Evolutionary conservation across 2,888 invertebrate genomes (phyloP), one percentile per base, ranked within the genome.

Genomic region (Bhutanitis thaidina): DNA sequence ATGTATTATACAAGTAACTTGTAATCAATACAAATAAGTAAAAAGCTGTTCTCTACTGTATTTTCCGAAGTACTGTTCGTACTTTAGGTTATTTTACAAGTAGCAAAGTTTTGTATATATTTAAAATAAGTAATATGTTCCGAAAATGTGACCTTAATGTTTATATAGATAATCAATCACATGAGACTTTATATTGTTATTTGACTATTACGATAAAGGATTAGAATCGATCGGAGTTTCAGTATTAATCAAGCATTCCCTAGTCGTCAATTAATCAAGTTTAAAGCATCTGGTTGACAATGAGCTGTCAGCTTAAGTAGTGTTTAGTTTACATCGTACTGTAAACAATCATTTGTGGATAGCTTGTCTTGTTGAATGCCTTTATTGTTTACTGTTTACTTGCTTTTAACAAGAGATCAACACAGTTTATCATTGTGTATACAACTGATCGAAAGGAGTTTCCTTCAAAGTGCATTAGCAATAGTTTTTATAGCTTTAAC

Each of bases 211-310:
- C 72, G 75, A 81, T 81, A 76, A 79, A 77, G 77, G 74, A 71
- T 68, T 69, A 66, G 59, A 69, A 74, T 75, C 71, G 67, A 77
- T 74, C 58, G 56, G 54, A 45, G 51, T 55, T 74, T 75, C 69
- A 74, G 74, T 81, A 83, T 80, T 85, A 86, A 84, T 86, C 80
- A 80, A 69, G 61, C 67, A 71, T 63, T 77, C 73, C 77, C 74
- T 76, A 84, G 84, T 83, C 79, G 79, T 70, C 86, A 74, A 88
- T 88, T 86, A 87, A 87, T 89, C 88, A 88, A 78, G 80, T 80
- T 48, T 80, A 74, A 84, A 86, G 84, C 84, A 80, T 84, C 83
- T 84, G 79, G 77, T 78, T 83, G 88, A 86, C 88, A 87, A 80
- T 71, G 65, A 73, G 78, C 81, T 87, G 88, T 86, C 87, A 78